Percentiles rank a stretch among this genome's conserved stretches.
These are phyloP conservation scores for Megamerina dolium DNA, from an alignment of 2,888 invertebrate species.

Conservation along the genomic window DNA sequence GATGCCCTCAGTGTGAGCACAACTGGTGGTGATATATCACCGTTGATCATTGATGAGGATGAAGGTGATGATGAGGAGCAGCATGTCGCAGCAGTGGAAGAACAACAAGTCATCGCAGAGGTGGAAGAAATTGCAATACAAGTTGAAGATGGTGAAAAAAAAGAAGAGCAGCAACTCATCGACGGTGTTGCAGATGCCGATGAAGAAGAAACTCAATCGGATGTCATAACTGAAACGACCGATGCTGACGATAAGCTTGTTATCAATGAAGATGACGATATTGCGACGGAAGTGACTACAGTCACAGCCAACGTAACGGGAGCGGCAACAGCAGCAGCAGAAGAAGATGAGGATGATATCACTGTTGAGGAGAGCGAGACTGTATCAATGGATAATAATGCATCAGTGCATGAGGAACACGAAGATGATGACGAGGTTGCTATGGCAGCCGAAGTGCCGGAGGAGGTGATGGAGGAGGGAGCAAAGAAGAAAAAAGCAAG, in stretches of 20 bases:
- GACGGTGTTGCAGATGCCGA: too few species aligned
- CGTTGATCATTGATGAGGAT: conserved; percentile 24
- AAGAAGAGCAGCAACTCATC: too few species aligned
- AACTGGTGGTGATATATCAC: conserved; percentile 25
- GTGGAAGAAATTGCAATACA: background rate
- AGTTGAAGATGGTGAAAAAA: too few species aligned
- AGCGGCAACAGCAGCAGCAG: background rate
- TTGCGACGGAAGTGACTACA: background rate
- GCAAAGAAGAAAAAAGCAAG: too few species aligned
- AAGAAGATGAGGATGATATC: conserved; percentile 18
- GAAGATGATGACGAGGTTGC: background rate
- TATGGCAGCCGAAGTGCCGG: conserved; percentile 1
- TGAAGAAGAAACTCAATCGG: too few species aligned
- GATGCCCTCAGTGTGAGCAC: conserved; percentile 26
- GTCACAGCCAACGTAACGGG: background rate
- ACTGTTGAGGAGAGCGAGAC: conserved; percentile 27
- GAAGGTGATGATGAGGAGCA: conserved; percentile 2
- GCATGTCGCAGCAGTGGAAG: background rate
- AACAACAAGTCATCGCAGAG: too few species aligned
- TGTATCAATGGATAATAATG: conserved; percentile 28
- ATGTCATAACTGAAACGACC: background rate
- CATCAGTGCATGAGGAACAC: conserved; percentile 22
- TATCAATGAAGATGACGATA: background rate
- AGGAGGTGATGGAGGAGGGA: conserved; percentile 1
- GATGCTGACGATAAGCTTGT: background rate